Percentiles rank a stretch among this genome's conserved stretches.
phyloP scores from a whole-genome alignment of 2,888 invertebrate species.

The Eupelmus urozonus region DNA sequence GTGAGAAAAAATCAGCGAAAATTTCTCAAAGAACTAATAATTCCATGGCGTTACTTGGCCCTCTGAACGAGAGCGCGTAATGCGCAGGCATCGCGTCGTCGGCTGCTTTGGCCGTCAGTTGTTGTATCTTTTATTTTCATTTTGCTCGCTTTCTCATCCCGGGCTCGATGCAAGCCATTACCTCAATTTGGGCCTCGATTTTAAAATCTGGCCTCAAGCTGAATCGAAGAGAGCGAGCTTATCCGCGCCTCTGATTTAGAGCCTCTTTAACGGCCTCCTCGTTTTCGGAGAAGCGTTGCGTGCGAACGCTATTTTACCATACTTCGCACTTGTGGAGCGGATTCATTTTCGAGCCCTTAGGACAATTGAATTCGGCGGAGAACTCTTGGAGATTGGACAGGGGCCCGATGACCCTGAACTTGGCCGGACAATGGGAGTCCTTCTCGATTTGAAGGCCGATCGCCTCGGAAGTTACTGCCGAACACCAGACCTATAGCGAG shows the following conservation, averaged over 20 bases:
- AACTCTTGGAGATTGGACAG: slow-evolving; percentile 92
- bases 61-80: too few species aligned
- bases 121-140: background rate
- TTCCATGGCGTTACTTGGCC: too few species aligned
- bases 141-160: background rate
- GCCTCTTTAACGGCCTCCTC: slow-evolving; percentile 10
- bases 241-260: slow-evolving; percentile 12
- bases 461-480: slow-evolving; percentile 91
- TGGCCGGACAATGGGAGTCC: slow-evolving; percentile 94
- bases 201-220: slow-evolving; percentile 8
- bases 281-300: background rate
- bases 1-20: background rate
- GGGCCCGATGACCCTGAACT: slow-evolving; percentile 91
- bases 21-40: background rate
- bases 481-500: slow-evolving; percentile 90
- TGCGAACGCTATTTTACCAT: slow-evolving; percentile 84
- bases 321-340: slow-evolving; percentile 91
- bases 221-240: background rate
- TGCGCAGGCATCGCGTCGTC: too few species aligned
- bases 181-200: slow-evolving; percentile 12
- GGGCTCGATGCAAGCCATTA: slow-evolving; percentile 4
- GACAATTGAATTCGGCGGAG: slow-evolving; percentile 88
- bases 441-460: slow-evolving; percentile 91
- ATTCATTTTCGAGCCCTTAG: slow-evolving; percentile 88
- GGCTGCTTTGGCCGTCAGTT: background rate